Evolutionary conservation across 2,888 invertebrate species (phyloP), one percentile per base, ranked within the genome.

Genomic region (Chirona hameri): DNA sequence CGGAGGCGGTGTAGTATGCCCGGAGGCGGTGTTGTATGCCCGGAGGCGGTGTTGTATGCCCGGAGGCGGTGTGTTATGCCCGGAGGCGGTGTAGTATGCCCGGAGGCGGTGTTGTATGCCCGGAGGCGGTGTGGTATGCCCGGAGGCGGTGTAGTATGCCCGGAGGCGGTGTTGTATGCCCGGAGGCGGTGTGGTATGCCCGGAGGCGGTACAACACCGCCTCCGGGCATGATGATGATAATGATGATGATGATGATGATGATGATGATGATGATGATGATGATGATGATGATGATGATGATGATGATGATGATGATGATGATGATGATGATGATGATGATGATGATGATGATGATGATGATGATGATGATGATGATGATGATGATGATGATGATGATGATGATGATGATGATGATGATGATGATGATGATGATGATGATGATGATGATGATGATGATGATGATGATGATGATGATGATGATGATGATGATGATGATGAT

Each of bases 211-310:
- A n/a, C 18, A n/a, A 65, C 18, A 18, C 65, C 65, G n/a, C 21
- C 65, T 65, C 21, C 65, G n/a, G 18, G n/a, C 65, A 65, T 65
- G n/a, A 65, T 65, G 65, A 65, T 65, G n/a, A 65, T 21, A n/a
- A 65, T 18, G 65, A n/a, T 65, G 65, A n/a, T 65, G 65, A n/a
- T 65, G 65, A n/a, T 65, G 65, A n/a, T 65, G 65, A n/a, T 65
- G 65, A n/a, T 65, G 65, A n/a, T 65, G 65, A n/a, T 65, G 65
- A n/a, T 65, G 65, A n/a, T 65, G 65, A n/a, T 65, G 65, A n/a
- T 65, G 65, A n/a, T 65, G 65, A n/a, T 65, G 65, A n/a, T 65
- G 65, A n/a, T 65, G 65, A n/a, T 65, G 65, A n/a, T 65, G 65
- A n/a, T 65, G 65, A n/a, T 65, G 65, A n/a, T 65, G 65, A n/a